Evolutionary conservation across 2,797 vertebrate species (phyloP), one percentile per base, ranked within the genome.

Genomic region (Momotus momota): DNA sequence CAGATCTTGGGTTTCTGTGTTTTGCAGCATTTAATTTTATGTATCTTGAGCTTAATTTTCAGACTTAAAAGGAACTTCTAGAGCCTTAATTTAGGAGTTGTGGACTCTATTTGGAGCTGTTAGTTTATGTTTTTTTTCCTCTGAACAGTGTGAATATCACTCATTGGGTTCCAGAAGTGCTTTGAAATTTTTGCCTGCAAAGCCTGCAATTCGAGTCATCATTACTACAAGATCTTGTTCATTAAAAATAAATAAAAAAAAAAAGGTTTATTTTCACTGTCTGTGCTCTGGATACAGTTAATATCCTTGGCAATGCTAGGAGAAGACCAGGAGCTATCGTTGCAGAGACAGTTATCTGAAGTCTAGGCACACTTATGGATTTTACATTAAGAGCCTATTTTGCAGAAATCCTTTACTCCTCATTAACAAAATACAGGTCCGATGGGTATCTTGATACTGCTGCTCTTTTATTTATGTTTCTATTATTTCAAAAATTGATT

Each of bases 301-400:
- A 70, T 66, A 35, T 64, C 86, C 41, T 90, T 93, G 88, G 67
- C 72, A 88, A 81, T 73, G 54, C 38, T 78, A 17, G 64, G 49
- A 94, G 40, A 19, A 80, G 83, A 67, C 46, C 60, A 70, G 65
- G 17, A 78, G 49, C 75, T 93, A 71, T 81, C 43, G 60, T 94
- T 97, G 46, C 49, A 85, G 72, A 85, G 79, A 77, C 52, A 90
- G 75, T 86, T 78, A 61, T 93, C 91, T 96, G 86, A 91, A 83
- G 35, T 62, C 75, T 55, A 81, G 92, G 65, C 69, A 90, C 61
- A 80, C 77, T 74, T 97, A 96, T 85, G 26, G 85, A 97, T 97
- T 98, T 97, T 96, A 93, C 90, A 96, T 97, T 86, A 96, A 88
- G 55, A 91, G n/a, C 40, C 93, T 71, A 71, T 96, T 92, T 75